Base-by-base conservation (phyloP, 2,888 invertebrate species). In the Alloscopus bannaensis region DNA sequence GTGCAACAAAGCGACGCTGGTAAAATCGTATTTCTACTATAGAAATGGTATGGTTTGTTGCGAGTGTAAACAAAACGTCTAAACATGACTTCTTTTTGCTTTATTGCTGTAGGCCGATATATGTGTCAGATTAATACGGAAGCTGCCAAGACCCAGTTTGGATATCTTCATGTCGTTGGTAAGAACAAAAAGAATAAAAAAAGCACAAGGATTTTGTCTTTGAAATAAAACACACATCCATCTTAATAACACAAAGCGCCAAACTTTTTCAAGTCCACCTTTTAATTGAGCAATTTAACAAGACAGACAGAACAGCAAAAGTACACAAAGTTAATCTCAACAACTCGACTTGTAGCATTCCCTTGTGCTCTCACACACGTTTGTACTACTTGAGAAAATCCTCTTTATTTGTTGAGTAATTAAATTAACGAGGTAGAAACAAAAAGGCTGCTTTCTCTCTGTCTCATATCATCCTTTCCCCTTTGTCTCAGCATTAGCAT, bases 111-210 rank as follows among this genome's bases (percentile, higher is more conserved):
- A n/a, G 50, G 50, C 18, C 70, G 70, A 47, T 71, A 71, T 55
- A 71, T 71, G 72, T 72, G 72, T 89, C 96, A 95, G 91, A 96
- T 95, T 88, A 96, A 95, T 90, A 96, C 95, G 2, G 95, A 95
- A 86, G 94, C 94, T 28, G 96, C 96, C 76, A 97, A 96, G 90
- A 96, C 95, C 68, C 96, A 96, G 89, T 95, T 95, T 87, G 97
- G 96, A 84, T 96, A 94, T 88, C 91, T 97, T 64, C 94, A 96
- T 88, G 96, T 97, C 86, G 96, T 96, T 73, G 96, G 96, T 96
- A 89, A 93, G 93, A 89, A 3, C 4, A 18, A 36, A 59, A 55
- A 8, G 24, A 55, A 55, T 13, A 55, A 55, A 62, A 28, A 6
- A n/a, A 60, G 29, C 18, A 60, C 26, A 31, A 60, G 6, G 18